Base-by-base conservation (phyloP, 2,888 invertebrate genomes). In the Scelioninae gen. 1 region DNA sequence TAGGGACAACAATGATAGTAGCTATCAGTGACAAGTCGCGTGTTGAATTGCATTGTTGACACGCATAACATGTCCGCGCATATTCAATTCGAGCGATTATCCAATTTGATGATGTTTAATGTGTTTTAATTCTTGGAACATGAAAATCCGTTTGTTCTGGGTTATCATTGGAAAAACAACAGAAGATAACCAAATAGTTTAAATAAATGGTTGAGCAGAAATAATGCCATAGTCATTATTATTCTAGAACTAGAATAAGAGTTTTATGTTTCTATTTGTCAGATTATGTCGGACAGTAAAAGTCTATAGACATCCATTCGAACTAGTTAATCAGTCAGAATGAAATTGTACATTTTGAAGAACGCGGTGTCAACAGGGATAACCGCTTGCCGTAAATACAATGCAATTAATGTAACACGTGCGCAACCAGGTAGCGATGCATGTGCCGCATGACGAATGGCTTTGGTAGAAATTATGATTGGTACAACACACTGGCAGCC, bases 11-110 rank as follows among this genome's bases (percentile, higher is more conserved):
- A 69, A 63, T 60, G 81, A 81, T 85, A 79, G 83, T 68, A 86
- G 87, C 89, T 90, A 91, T 91, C 91, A 88, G 88, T 91, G 90
- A 90, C 90, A 88, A 88, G 88, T 89, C 88, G 88, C 87, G 88
- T 88, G 89, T 90, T 91, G 90, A 91, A 91, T 90, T 89, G 89
- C 87, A 87, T 87, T 88, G 91, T 90, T 90, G 90, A 91, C 91
- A 90, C 88, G 89, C 89, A 87, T 90, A 90, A 89, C 88, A 88
- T 88, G 90, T 90, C 87, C 85, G 87, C 87, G 86, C 53, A 74
- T 88, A 88, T 89, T 88, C 88, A 87, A 86, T 87, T 86, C 87
- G 84, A 86, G 83, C 88, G 87, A 88, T 88, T 86, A 82, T 85
- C 83, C 47, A n/a, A 56, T 43, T 55, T 10, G 43, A 55, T 47